Base-by-base conservation (phyloP, 2,113 vertebrate genomes). In the Hyaena hyaena region DNA sequence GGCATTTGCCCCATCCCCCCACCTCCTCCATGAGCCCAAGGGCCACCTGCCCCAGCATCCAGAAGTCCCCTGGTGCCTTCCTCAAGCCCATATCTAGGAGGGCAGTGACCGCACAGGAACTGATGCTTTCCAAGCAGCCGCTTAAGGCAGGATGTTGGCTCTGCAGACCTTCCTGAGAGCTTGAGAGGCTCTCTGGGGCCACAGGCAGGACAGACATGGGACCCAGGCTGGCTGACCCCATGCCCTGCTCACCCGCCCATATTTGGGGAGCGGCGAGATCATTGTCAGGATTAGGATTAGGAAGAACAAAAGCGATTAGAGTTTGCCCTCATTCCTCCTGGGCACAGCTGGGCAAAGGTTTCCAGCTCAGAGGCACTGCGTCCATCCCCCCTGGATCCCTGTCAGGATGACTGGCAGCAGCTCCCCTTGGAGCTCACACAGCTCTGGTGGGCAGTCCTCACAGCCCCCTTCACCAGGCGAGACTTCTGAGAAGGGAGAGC, bases 211-310 rank as follows among this genome's bases (percentile, higher is more conserved):
- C 2, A 4, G 33, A n/a, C 45, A 19, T 2, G 26, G 28, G 65
- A 39, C 88, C 31, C 63, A 23, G 61, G 55, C n/a, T 0, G 9
- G 63, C 45, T 63, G 88, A 80, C 84, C 80, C 15, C 3, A 24
- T 0, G 0, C 53, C 45, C 88, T 43, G 39, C 79, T 90, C 7
- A 0, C 68, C 73, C 3, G 5, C 85, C 58, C 10, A 1, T 5
- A 0, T 24, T 17, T 55, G 82, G 81, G 61, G 68, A 91, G 33
- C 23, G 4, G 76, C 0, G 0, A 90, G 92, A 81, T 96, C 43
- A 2, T 12, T 4, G 53, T 39, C 33, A 12, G 35, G 63, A 96
- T 92, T 86, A 95, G 93, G 94, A 89, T 96, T 91, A 97, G 61
- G 63, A 69, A 21, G 17, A n/a, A 87, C 61, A 83, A 87, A 87